Conservation (phyloP, 2,888 invertebrate species). For the Drosophila yooni region DNA sequence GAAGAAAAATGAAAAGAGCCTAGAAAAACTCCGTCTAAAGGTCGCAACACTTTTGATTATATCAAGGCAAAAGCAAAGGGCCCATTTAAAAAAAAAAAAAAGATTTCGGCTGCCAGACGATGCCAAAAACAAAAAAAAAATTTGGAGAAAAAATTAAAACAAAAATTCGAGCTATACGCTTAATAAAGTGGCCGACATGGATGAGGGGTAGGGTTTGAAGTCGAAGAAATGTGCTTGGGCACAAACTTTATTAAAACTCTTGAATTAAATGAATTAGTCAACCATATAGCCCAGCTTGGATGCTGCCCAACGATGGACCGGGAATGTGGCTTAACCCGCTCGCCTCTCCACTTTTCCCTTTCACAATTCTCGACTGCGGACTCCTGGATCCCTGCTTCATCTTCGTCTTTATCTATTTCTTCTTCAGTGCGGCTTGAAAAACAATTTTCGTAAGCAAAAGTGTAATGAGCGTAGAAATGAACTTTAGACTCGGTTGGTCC, state of each 20-base stretch:
- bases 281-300: constrained; percentile 76
- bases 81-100: constrained; percentile 38
- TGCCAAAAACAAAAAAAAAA: constrained; percentile 44
- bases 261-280: constrained; percentile 80
- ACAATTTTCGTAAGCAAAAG: constrained; percentile 81
- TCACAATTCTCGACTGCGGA: not conserved
- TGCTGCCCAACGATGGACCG: constrained; percentile 40
- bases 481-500: constrained; percentile 64
- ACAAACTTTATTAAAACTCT: constrained; percentile 80
- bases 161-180: constrained; percentile 68
- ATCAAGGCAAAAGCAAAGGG: constrained; percentile 61
- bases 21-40: constrained; percentile 52
- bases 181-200: constrained; percentile 70
- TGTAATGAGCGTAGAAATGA: constrained; percentile 81
- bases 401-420: constrained; percentile 71
- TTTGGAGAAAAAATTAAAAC: constrained; percentile 39
- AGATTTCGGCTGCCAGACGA: constrained; percentile 56
- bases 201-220: constrained; percentile 31
- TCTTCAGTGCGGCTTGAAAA: constrained; percentile 77
- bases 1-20: constrained; percentile 32
- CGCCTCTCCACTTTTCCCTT: constrained; percentile 8
- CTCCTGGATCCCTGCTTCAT: constrained; percentile 41
- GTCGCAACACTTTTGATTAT: constrained; percentile 77
- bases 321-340: constrained; percentile 48
- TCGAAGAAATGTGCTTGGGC: constrained; percentile 67